Evolutionary conservation across 1,140 invertebrate species (phyloP), one percentile per base, ranked within the genome.

Genomic region (Gonatopus flavifemur): DNA sequence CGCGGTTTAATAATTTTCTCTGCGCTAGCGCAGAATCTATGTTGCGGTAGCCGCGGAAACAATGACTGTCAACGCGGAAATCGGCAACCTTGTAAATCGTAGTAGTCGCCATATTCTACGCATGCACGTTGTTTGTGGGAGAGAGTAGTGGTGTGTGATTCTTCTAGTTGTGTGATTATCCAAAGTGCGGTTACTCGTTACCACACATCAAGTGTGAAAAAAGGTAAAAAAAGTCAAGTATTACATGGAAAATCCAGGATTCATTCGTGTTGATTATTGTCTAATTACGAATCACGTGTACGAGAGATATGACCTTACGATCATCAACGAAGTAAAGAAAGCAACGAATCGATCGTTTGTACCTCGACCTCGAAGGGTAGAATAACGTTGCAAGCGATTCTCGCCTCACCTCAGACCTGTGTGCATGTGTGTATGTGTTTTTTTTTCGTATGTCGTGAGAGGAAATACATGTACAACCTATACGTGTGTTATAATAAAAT

Each of bases 51-150:
- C 35, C 25, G 46, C 38, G 49, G 46, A 53, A 57, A 54, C 54
- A 55, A 66, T 59, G 66, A 65, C 64, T 51, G 66, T 65, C 59
- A 64, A 62, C 51, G 54, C 47, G 52, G 58, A 63, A 67, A 66
- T 70, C 57, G 56, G 61, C 52, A 62, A 45, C 40, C 50, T 55
- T 53, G 55, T 19, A 41, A 30, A 28, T 51, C 28, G 35, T 39
- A 9, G 16, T 43, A 52, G 51, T 56, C 53, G 64, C 67, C 67
- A 70, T 70, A 65, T 66, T 70, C 59, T 67, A 57, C 57, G 59
- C 55, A 53, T 52, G 57, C 55, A 66, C 65, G 61, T 66, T 56
- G 58, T 30, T 46, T 43, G 18, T n/a, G n/a, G 18, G 46, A 54
- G 24, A 13, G 36, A 49, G 55, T 58, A 43, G 50, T 48, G 52